Evolutionary conservation across 2,113 vertebrate species (phyloP), one percentile per base, ranked within the genome.

Genomic region (Macrotus californicus): DNA sequence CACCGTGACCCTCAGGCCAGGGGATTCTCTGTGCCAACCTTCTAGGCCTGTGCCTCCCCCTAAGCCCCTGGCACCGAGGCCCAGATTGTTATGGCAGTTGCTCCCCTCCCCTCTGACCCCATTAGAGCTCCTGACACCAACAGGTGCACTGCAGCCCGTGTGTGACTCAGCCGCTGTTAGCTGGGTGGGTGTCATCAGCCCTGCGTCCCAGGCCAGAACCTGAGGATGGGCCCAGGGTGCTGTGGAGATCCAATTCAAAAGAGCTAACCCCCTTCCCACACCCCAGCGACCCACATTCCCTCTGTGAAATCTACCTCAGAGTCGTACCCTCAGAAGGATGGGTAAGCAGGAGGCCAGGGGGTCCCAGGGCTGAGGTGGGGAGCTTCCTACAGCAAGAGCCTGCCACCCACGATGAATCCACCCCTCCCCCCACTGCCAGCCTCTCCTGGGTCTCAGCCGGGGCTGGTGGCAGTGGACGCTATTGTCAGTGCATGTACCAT

Each of bases 251-350:
- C 91, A 96, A 90, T 96, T 91, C 82, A 94, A 96, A 97, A 95
- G 97, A 96, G 97, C 98, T 97, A 97, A 92, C 64, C 83, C 93
- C 96, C 76, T 83, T 69, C 87, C 93, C 69, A 41, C 5, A 39
- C 72, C 59, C 48, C 84, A 29, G 88, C 6, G 5, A 61, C 92
- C 84, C 87, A 79, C 67, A 90, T 89, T 89, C 95, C 95, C 96
- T 96, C 95, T 96, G 96, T 98, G 98, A 97, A 98, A 98, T 98
- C 98, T 98, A 98, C 98, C 98, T 98, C 98, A 98, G 97, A 97
- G 97, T 97, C 1, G 16, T 95, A 97, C 96, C 97, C 94, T 96
- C 95, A 96, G 96, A 96, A 97, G 93, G 95, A 94, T 59, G 89
- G 96, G 93, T 90, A 88, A 96, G 96, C 79, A 93, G 97, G 95